Evolutionary conservation across 2,888 invertebrate genomes (phyloP).

Genomic region (Apotomis turbidana): DNA sequence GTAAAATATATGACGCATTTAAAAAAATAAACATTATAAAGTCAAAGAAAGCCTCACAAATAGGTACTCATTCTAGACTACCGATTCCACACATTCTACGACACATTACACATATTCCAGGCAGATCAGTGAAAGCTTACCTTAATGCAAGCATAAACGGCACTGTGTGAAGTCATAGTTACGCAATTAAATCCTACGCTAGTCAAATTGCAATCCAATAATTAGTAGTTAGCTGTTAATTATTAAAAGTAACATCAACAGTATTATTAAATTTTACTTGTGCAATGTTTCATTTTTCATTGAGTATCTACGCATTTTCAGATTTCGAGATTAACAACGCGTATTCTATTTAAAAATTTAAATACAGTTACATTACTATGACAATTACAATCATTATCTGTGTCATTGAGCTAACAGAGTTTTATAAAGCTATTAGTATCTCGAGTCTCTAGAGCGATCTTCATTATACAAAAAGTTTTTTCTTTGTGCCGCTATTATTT

Average conservation of each 20-base stretch:
- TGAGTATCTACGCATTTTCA: too few relatives aligned
- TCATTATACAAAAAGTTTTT: slow-evolving; percentile 47
- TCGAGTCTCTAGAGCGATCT: slow-evolving; percentile 40
- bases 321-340: too few relatives aligned
- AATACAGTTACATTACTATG: too few relatives aligned
- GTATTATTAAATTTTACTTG: too few relatives aligned
- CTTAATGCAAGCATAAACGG: slow-evolving; percentile 17
- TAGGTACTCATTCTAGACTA: too few relatives aligned
- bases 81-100: too few relatives aligned
- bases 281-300: too few relatives aligned
- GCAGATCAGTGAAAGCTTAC: slow-evolving; percentile 20
- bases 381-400: too few relatives aligned
- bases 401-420: background rate
- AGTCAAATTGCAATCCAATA: slow-evolving; percentile 24
- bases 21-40: too few relatives aligned
- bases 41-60: too few relatives aligned
- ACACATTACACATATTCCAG: background rate
- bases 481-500: slow-evolving; percentile 51
- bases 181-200: slow-evolving; percentile 26
- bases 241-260: background rate
- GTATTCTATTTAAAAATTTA: too few relatives aligned
- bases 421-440: slow-evolving; percentile 25
- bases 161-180: slow-evolving; percentile 28
- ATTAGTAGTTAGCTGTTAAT: slow-evolving; percentile 17
- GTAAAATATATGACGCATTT: too few relatives aligned